Conservation (phyloP, 2,888 invertebrate species). For the Nomada hirtipes region DNA sequence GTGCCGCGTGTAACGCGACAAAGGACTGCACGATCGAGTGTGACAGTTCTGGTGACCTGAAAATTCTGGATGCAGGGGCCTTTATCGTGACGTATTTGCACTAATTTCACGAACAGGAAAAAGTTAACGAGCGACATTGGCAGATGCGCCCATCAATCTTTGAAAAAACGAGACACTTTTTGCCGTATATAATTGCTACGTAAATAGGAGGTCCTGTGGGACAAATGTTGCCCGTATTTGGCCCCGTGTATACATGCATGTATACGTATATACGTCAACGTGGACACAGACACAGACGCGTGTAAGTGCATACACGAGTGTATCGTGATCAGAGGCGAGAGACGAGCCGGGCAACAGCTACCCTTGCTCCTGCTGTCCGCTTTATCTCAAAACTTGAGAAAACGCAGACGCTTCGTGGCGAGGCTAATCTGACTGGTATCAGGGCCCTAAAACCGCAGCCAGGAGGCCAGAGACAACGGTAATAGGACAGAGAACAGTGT, state of each 20-base stretch:
- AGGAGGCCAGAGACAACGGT: slow-evolving; percentile 68
- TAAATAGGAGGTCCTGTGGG: not conserved
- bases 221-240: slow-evolving; percentile 28
- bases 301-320: not conserved
- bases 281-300: slow-evolving; percentile 12
- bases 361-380: slow-evolving; percentile 51
- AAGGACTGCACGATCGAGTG: not conserved
- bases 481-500: slow-evolving; percentile 57
- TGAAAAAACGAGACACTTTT: not conserved
- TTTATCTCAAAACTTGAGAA: slow-evolving; percentile 73
- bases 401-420: slow-evolving; percentile 72
- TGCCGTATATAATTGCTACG: not conserved
- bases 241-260: not conserved
- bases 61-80: not conserved
- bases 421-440: slow-evolving; percentile 72
- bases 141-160: not conserved
- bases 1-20: not conserved
- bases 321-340: slow-evolving; percentile 39
- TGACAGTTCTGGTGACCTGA: not conserved
- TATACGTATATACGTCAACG: slow-evolving; percentile 9
- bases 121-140: not conserved
- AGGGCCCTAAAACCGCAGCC: slow-evolving; percentile 69
- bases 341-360: slow-evolving; percentile 47
- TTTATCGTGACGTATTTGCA: not conserved
- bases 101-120: not conserved